Evolutionary conservation across 2,113 vertebrate species (phyloP).

Genomic region (Muntiacus muntjak): DNA sequence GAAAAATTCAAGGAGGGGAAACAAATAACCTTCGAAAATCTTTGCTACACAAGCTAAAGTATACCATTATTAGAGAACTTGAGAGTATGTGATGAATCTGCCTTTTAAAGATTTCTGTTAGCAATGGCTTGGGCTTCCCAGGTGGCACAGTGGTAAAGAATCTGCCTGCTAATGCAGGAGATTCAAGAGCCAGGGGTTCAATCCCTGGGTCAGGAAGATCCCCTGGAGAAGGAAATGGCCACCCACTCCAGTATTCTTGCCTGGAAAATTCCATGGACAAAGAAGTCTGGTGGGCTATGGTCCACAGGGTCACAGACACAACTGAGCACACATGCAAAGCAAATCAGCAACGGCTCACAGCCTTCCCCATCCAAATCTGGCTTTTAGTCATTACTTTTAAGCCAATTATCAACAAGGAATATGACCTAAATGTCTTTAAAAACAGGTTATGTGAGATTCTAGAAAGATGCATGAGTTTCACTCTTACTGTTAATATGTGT

Average conservation of each 20-base stretch:
- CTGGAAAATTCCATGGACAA: not conserved
- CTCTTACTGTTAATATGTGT: not conserved
- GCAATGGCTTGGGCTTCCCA: not conserved
- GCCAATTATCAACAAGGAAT: not conserved
- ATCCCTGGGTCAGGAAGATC: not conserved
- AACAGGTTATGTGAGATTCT: conserved; percentile 6
- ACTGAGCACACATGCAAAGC: not conserved
- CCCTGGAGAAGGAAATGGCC: not conserved
- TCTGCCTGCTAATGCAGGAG: not conserved
- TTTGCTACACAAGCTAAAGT: not conserved
- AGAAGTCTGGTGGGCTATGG: not conserved
- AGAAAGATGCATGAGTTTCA: not conserved
- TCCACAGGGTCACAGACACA: not conserved
- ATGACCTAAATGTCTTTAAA: conserved; percentile 17
- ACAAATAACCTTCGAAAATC: not conserved
- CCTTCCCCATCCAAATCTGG: not conserved
- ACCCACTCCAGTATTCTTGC: not conserved
- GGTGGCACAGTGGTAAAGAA: not conserved
- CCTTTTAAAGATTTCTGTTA: not conserved
- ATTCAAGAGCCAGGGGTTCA: not conserved
- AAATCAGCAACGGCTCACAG: not conserved
- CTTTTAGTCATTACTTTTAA: not conserved
- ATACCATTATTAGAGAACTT: not conserved
- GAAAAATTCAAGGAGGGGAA: not conserved
- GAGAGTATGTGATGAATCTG: not conserved